Conservation (phyloP, 2,113 vertebrate genomes). For the Madoqua kirkii region DNA sequence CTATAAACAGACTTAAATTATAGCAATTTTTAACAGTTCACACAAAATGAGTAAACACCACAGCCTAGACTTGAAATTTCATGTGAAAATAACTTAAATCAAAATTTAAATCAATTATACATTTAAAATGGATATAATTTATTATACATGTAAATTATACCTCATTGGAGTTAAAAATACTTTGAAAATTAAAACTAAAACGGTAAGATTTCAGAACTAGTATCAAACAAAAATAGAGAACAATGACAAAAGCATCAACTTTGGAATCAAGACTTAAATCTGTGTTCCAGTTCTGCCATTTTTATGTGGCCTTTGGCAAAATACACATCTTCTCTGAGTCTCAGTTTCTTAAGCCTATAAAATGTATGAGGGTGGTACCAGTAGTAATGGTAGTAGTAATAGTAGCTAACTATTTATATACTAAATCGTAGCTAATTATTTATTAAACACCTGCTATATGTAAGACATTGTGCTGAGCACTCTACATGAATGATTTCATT, state of each 20-base stretch:
- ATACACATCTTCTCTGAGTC: background rate
- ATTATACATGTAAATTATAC: background rate
- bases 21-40: background rate
- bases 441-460: background rate
- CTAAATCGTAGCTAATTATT: background rate
- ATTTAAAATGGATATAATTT: background rate
- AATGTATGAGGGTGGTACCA: background rate
- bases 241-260: background rate
- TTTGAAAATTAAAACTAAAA: conserved; percentile 43
- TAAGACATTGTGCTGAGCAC: background rate
- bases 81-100: background rate
- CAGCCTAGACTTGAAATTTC: background rate
- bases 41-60: background rate
- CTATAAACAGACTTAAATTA: background rate
- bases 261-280: background rate
- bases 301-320: background rate
- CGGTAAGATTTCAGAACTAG: background rate
- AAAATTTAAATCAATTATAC: background rate
- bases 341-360: background rate
- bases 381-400: background rate
- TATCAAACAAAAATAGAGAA: background rate
- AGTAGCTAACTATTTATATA: background rate
- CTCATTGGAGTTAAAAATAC: conserved; percentile 10
- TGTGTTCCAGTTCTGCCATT: background rate
- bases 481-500: background rate